These are phyloP conservation scores for Mythimna lalbum DNA, from an alignment of 2,888 invertebrate genomes.

Conservation along the genomic window DNA sequence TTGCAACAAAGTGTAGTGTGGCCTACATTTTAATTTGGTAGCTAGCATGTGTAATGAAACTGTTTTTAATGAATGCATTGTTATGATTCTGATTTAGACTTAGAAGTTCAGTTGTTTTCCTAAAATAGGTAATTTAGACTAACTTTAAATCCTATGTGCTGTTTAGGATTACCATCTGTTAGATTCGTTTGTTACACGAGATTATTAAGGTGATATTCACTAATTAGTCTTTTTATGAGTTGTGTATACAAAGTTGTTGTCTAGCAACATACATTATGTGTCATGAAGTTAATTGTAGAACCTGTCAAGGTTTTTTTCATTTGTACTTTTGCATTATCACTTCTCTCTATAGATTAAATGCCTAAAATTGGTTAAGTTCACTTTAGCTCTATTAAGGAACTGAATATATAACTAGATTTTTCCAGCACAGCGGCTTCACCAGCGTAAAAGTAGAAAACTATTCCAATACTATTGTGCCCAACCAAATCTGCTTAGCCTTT, in stretches of 20 bases:
- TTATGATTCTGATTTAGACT: conserved; percentile 19
- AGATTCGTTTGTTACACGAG: conserved; percentile 2
- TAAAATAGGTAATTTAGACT: conserved; percentile 23
- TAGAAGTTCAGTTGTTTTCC: conserved; percentile 1
- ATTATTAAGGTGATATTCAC: neutral
- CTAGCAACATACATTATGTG: neutral
- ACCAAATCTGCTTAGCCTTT: too few species aligned
- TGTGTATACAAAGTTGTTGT: neutral
- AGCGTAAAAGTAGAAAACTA: too few species aligned
- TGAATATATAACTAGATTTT: neutral
- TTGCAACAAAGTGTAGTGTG: conserved; percentile 37
- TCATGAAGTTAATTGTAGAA: neutral
- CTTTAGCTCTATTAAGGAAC: neutral
- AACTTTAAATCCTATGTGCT: neutral
- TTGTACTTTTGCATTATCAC: neutral
- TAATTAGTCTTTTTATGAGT: neutral
- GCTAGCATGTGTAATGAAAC: conserved; percentile 9
- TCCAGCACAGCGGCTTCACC: neutral
- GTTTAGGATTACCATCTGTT: conserved; percentile 22
- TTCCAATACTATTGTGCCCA: too few species aligned
- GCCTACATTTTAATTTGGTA: conserved; percentile 44
- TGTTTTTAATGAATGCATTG: conserved; percentile 31
- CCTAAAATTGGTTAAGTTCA: neutral
- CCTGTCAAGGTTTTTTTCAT: neutral
- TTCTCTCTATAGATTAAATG: neutral